Base-by-base conservation (phyloP, 1,140 invertebrate genomes). In the Drosophila sucinea region DNA sequence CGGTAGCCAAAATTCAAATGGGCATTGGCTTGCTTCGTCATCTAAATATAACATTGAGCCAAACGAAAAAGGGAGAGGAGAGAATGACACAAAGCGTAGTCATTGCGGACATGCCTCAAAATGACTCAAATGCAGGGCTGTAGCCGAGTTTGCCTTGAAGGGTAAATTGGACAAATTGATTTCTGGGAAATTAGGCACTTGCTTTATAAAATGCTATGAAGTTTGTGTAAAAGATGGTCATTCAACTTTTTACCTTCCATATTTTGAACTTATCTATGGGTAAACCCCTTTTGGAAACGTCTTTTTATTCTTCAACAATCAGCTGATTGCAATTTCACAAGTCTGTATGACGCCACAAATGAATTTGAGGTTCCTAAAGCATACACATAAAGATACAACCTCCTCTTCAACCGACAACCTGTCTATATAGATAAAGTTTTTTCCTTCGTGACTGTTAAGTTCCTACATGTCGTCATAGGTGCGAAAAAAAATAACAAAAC, bases 241-340 rank as follows among this genome's bases (percentile, higher is more conserved):
- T 30, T 30, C 30, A 30, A 30, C 30, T 30, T 4, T 30, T 30
- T 30, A 3, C 4, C 2, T 30, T 30, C 2, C 4, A 30, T 30
- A 17, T 30, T 4, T 30, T 30, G 4, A 30, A 30, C 30, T 35
- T 38, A 38, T 38, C 35, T 10, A 38, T 2, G 35, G 35, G 35
- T 38, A 47, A 47, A 25, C 44, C 44, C 44, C 44, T 51, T 27
- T 51, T 10, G 6, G 5, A 3, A 27, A 27, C 44, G 44, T 25
- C 25, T 51, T 51, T 51, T 25, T n/a, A 5, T 25, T 27, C 27
- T 27, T 51, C 3, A 8, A 25, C 33, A 47, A 25, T 2, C 44
- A 25, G 44, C 25, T 51, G 23, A 10, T 51, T 8, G 72, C 35
- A 70, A 76, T 76, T 76, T 76, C 73, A 76, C 41, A 76, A 76